Base-by-base conservation (phyloP, 2,113 vertebrate genomes). In the Osmerus mordax region DNA sequence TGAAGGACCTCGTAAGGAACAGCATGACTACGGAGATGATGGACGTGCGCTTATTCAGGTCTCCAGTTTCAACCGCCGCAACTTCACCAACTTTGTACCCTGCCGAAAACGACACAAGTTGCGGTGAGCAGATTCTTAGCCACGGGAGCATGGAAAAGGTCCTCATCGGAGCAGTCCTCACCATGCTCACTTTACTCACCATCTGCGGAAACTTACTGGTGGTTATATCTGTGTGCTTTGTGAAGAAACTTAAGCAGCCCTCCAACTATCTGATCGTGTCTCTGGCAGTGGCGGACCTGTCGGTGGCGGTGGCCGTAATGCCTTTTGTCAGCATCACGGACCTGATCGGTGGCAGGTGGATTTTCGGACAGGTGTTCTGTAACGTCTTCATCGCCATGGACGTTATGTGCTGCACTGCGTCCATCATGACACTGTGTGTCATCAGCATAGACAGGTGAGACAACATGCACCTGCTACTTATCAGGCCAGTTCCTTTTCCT, bases 301-400 rank as follows among this genome's bases (percentile, higher is more conserved):
- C 92, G 0, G 92, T 93, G 58, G 92, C 92, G 13, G 81, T 93
- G 0, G 92, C 91, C 0, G 91, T 93, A 65, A 93, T 93, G 92
- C 92, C 92, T n/a, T 93, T 93, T 0, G 91, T 93, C 64, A 92
- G 91, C 84, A 91, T 93, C 87, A 93, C 92, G 0, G 92, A 93
- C 80, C 83, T 93, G 78, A 84, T 93, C 3, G 92, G 92, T 21
- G 92, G 92, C 12, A 86, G 92, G 69, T 93, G 92, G 92, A 91
- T 93, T 70, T 93, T 93, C 12, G 92, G 92, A 18, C 90, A 91
- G 78, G 89, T 92, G 3, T 93, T 93, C 3, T 93, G 92, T 83
- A 93, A 93, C 0, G 89, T 93, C 0, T 93, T 93, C 68, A 93
- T 93, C 12, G 92, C 92, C 81, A 93, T 93, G 92, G 92, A 93